A percentile compares a stretch with the other conserved stretches of the same genome.
Conservation (phyloP, 1,140 invertebrate genomes). For the Orchesella cincta region DNA sequence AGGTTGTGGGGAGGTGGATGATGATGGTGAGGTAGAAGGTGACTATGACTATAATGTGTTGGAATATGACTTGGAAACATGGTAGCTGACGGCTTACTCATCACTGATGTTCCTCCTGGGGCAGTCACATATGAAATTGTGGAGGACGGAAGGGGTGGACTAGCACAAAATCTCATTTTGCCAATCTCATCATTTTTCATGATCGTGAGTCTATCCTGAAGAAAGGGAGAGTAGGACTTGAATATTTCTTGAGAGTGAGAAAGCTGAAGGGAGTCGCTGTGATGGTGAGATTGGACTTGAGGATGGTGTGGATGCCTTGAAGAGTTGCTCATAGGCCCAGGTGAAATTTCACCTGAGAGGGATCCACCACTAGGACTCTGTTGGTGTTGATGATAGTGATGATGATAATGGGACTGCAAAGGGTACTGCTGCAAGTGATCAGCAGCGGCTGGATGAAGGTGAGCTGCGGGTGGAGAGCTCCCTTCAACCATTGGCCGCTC, state of each 20-base stretch:
- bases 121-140: neutral
- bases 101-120: neutral
- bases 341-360: neutral
- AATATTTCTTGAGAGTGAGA: neutral
- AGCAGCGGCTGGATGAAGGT: neutral
- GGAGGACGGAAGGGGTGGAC: no score
- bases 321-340: neutral
- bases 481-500: conserved; percentile 5
- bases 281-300: neutral
- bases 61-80: neutral
- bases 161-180: neutral
- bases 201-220: neutral
- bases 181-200: no score
- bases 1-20: no score
- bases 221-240: neutral
- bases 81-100: neutral
- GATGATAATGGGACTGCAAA: neutral
- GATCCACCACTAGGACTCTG: neutral
- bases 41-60: neutral
- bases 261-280: neutral
- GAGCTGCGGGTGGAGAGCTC: neutral
- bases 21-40: neutral
- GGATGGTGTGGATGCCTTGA: neutral
- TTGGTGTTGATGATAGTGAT: neutral
- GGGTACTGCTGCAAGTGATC: neutral